phyloP scores from a whole-genome alignment of 2,113 vertebrate species.

The Calidris pygmaea region DNA sequence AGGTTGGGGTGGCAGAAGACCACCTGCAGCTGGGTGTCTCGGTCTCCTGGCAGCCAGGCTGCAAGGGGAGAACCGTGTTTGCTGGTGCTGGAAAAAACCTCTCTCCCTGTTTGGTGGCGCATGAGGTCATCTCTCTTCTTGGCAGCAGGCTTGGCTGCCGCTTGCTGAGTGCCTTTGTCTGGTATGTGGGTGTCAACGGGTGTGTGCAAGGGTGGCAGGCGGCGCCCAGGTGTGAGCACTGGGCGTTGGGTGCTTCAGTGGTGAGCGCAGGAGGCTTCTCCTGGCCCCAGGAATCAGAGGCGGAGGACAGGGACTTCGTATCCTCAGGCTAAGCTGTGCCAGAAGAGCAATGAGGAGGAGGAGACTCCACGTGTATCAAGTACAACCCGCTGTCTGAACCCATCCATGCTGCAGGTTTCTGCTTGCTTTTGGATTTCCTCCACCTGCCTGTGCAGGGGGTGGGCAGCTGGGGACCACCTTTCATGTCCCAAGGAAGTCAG shows the following conservation, averaged over 20 bases:
- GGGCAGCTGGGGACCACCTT: not conserved
- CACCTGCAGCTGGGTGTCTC: not conserved
- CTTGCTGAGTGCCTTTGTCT: not conserved
- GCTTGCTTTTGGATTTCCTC: not conserved
- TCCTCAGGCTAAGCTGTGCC: not conserved
- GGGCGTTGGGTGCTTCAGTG: not conserved
- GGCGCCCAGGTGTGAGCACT: not conserved
- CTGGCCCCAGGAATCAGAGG: not conserved
- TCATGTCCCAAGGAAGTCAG: not conserved
- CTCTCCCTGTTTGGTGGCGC: not conserved
- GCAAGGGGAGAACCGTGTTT: not conserved
- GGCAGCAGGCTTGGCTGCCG: not conserved
- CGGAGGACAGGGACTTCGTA: not conserved
- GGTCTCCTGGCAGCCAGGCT: not conserved
- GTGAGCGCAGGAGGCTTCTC: not conserved
- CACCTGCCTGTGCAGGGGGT: not conserved
- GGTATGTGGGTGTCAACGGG: not conserved
- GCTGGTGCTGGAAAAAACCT: not conserved
- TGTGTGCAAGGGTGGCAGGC: not conserved
- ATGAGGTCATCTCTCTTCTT: not conserved
- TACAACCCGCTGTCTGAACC: rapidly evolving
- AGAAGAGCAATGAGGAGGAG: not conserved
- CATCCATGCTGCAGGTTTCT: not conserved
- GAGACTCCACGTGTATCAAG: rapidly evolving
- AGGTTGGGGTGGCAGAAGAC: not conserved